A percentile compares a stretch with the other conserved stretches of the same genome.
Conservation (phyloP, 2,888 invertebrate species). For the Atherix ibis region DNA sequence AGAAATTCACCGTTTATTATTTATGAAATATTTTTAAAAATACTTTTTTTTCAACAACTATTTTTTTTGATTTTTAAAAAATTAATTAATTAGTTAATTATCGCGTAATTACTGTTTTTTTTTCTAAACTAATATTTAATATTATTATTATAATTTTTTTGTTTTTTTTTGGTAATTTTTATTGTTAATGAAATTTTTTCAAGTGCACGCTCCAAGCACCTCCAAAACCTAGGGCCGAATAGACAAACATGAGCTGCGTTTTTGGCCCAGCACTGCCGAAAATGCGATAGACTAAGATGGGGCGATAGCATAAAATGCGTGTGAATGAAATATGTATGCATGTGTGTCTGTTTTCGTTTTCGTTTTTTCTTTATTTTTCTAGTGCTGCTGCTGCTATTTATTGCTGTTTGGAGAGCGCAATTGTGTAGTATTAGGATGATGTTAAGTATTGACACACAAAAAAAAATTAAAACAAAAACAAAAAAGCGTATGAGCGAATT, state of each 20-base stretch:
- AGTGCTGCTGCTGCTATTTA: too few species aligned
- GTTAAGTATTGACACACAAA: too few species aligned
- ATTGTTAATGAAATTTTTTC: constrained; percentile 10
- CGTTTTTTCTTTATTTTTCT: too few species aligned
- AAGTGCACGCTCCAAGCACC: constrained; percentile 28
- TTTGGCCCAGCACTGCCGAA: constrained; percentile 19
- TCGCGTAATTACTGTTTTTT: constrained; percentile 1
- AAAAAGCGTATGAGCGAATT: too few species aligned
- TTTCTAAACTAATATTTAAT: constrained; percentile 3
- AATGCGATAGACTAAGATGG: constrained; percentile 19
- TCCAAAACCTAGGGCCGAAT: constrained; percentile 36
- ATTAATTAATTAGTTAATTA: too few species aligned
- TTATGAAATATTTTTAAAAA: too few species aligned
- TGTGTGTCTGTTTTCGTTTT: constrained; percentile 6
- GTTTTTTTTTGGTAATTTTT: constrained; percentile 7
- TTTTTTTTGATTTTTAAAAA: neutral
- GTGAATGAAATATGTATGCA: constrained; percentile 14
- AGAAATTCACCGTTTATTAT: too few species aligned
- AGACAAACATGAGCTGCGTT: constrained; percentile 34
- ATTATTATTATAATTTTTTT: constrained; percentile 7
- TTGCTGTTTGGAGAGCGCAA: too few species aligned
- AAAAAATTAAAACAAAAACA: too few species aligned
- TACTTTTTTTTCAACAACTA: neutral
- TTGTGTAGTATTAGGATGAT: too few species aligned
- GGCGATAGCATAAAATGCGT: constrained; percentile 19